phyloP scores from a whole-genome alignment of 2,113 vertebrate species.

The Pseudorectes ferrugineus region DNA sequence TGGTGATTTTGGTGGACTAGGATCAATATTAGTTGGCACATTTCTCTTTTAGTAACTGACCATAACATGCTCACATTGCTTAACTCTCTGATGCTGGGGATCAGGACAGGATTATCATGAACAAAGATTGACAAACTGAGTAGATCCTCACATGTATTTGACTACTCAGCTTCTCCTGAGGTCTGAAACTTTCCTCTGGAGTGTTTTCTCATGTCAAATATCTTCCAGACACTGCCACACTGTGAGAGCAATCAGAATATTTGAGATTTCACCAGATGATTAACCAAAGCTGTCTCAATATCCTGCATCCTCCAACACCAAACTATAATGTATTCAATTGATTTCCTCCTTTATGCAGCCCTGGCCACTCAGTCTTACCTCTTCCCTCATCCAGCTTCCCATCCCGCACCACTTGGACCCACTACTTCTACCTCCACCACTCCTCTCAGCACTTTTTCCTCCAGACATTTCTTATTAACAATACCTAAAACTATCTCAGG shows the following conservation, averaged over 20 bases:
- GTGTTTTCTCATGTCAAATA: background rate
- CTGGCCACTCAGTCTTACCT: background rate
- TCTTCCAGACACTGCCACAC: background rate
- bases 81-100: background rate
- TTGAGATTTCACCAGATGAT: background rate
- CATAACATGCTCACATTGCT: background rate
- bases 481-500: background rate
- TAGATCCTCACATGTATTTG: background rate
- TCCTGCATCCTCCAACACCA: background rate
- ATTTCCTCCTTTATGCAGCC: background rate
- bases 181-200: background rate
- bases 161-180: background rate
- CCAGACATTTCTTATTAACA: background rate
- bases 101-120: background rate
- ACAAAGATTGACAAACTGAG: background rate
- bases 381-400: background rate
- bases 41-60: background rate
- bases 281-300: background rate
- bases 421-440: background rate
- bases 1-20: background rate
- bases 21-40: background rate
- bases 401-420: background rate
- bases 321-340: background rate
- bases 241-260: background rate
- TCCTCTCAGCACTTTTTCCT: background rate